phyloP scores from a whole-genome alignment of 64 coral and sea anemone genomes.

The Hydrozoanthus tunicans region DNA sequence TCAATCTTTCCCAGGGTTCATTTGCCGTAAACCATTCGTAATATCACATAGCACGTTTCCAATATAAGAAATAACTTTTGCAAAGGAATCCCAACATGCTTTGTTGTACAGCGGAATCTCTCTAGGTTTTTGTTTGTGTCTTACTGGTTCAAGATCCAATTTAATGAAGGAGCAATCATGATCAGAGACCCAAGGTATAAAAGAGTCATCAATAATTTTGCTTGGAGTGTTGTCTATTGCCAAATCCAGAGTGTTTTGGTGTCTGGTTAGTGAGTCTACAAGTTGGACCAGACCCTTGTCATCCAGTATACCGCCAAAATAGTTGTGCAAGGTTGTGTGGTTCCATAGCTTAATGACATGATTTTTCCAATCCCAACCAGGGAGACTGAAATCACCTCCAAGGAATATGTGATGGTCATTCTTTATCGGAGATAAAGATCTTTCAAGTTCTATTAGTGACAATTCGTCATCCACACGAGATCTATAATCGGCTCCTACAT shows the following conservation, averaged over 20 bases:
- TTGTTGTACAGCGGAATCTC: constrained; percentile 35
- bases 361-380: constrained; percentile 24
- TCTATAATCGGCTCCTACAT: constrained; percentile 64
- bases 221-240: constrained; percentile 53
- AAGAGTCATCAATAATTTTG: background rate
- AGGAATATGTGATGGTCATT: background rate
- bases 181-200: constrained; percentile 65
- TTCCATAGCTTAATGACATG: constrained; percentile 18
- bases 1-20: constrained; percentile 51
- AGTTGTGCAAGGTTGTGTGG: constrained; percentile 6
- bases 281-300: constrained; percentile 39
- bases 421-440: constrained; percentile 36
- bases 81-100: constrained; percentile 24
- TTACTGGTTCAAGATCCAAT: constrained; percentile 32
- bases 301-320: constrained; percentile 57
- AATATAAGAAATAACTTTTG: constrained; percentile 11
- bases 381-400: constrained; percentile 20
- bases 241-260: constrained; percentile 57
- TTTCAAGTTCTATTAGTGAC: constrained; percentile 49
- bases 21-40: constrained; percentile 34
- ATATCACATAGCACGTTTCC: constrained; percentile 5
- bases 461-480: constrained; percentile 52
- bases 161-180: constrained; percentile 56
- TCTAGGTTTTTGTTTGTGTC: constrained; percentile 26
- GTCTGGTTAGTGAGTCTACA: constrained; percentile 36